A percentile compares a stretch with the other conserved stretches of the same genome.
phyloP scores from a whole-genome alignment of 2,888 invertebrate genomes.

The Calliphora vomitoria region DNA sequence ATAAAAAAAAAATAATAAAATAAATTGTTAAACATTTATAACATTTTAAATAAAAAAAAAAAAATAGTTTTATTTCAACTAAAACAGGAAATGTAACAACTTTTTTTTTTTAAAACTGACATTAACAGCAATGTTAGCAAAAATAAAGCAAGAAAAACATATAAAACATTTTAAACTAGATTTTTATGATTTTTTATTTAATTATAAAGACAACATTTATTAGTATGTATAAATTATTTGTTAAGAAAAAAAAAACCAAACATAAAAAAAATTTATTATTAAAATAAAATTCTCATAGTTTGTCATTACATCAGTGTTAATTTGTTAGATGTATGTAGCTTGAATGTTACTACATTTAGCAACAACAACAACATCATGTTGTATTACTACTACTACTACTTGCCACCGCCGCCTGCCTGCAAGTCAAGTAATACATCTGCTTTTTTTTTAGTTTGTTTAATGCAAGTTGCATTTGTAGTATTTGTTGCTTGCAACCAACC shows the following conservation, averaged over 20 bases:
- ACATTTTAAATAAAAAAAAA: constrained; percentile 31
- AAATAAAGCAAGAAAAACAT: neutral
- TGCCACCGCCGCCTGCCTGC: neutral
- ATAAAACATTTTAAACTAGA: constrained; percentile 18
- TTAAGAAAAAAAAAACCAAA: neutral
- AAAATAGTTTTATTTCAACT: constrained; percentile 14
- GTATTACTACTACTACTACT: neutral
- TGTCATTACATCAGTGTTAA: constrained; percentile 68
- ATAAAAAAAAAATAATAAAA: constrained; percentile 36
- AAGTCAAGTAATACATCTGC: constrained; percentile 29
- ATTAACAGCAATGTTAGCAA: constrained; percentile 33
- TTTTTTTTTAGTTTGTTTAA: neutral
- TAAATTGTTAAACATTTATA: constrained; percentile 35
- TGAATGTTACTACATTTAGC: constrained; percentile 36
- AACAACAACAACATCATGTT: constrained; percentile 7
- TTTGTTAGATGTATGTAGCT: constrained; percentile 58
- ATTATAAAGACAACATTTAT: neutral
- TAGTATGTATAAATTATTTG: neutral
- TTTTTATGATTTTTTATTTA: neutral
- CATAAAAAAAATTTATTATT: neutral
- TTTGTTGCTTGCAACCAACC: constrained; percentile 14
- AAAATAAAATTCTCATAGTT: constrained; percentile 49
- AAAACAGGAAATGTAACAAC: constrained; percentile 69
- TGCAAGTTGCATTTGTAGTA: constrained; percentile 5
- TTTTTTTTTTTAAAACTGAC: constrained; percentile 54